Evolutionary conservation across 1,140 invertebrate species (phyloP), one percentile per base, ranked within the genome.

Genomic region (Monochamus saltuarius): DNA sequence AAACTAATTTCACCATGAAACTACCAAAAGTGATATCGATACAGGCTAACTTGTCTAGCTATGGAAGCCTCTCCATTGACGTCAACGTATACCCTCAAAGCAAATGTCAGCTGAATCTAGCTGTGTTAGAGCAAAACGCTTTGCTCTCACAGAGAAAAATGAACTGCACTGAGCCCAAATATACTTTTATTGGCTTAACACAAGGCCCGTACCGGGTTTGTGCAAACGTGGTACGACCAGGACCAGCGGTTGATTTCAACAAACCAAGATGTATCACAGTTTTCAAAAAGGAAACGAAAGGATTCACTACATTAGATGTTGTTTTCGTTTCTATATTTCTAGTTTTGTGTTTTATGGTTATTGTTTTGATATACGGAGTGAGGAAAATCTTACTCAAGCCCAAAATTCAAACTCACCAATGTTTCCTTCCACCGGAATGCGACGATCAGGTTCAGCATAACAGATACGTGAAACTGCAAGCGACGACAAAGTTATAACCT

Each of bases 401-500:
- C 2, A 76, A 76, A 65, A 53, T 73, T 29, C 58, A 73, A 76
- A 56, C 78, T 75, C 82, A 83, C 60, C 80, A 83, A 65, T 84
- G 82, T 65, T 84, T 84, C 63, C 75, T 82, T 40, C 78, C 79
- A 29, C 78, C 80, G 2, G 76, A 77, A 67, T 63, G 75, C 63
- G 66, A 81, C 75, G 69, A 82, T 60, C 71, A 75, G 70, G 54
- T 80, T 73, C 75, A 79, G 50, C 77, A 79, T 66, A 79, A 82
- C 16, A 79, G 79, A 73, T 85, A 85, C 61, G 82, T 84, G 2
- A 84, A 84, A 78, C 68, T 85, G 53, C 83, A 84, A 59, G 84
- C 83, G 7, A 85, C 84, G 17, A 84, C 84, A 22, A 84, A 84
- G 73, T 56, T 67, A 38, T 66, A 52, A 53, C n/a, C 19, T 8